Percentiles rank a stretch among this genome's conserved stretches.
phyloP scores from a whole-genome alignment of 2,113 vertebrate genomes.

The Varanus komodoensis region DNA sequence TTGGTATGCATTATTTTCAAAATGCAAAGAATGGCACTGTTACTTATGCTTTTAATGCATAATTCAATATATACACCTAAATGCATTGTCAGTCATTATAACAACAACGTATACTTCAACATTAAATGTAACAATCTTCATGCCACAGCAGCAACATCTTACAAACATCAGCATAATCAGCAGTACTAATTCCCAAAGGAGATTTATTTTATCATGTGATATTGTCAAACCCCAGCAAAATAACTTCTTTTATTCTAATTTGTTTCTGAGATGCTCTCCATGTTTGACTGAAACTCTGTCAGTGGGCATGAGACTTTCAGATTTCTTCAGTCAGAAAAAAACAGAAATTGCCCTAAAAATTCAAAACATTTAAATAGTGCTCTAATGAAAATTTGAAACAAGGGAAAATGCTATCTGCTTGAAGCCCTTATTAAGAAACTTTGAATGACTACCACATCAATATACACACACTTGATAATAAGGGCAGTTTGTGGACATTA shows the following conservation, averaged over 20 bases:
- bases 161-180: background rate
- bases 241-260: rapidly evolving
- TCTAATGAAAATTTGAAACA: background rate
- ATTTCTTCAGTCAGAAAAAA: background rate
- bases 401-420: background rate
- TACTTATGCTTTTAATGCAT: background rate
- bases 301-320: background rate
- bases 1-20: background rate
- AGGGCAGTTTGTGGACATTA: background rate
- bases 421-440: background rate
- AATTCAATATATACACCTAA: background rate
- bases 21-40: background rate
- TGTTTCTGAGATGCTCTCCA: rapidly evolving
- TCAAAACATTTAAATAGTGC: background rate
- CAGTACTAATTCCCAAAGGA: conserved; percentile 1
- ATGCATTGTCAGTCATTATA: background rate
- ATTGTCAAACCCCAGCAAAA: background rate
- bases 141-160: conserved; percentile 19
- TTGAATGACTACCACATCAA: too few species aligned
- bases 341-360: background rate
- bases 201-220: background rate
- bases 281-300: background rate
- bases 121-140: conserved; percentile 11
- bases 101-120: background rate
- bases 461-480: background rate